phyloP scores from a whole-genome alignment of 2,797 vertebrate genomes.

The Vespertilio murinus region DNA sequence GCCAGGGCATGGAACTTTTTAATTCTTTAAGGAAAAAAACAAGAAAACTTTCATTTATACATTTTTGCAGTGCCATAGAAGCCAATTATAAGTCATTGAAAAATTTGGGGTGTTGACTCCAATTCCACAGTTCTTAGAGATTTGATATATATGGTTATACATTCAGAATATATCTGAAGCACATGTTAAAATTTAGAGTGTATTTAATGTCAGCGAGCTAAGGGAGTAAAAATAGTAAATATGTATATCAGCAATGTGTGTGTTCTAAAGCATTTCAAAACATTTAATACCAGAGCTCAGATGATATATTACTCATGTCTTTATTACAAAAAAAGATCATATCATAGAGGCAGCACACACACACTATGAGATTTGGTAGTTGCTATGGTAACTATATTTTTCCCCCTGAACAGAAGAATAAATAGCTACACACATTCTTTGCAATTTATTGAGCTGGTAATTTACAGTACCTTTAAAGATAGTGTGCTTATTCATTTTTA shows the following conservation, averaged over 20 bases:
- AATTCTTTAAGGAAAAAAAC: slow-evolving; percentile 5
- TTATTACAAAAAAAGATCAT: slow-evolving; percentile 58
- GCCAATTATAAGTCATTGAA: slow-evolving; percentile 2
- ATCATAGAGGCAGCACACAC: slow-evolving; percentile 61
- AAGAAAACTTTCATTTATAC: not conserved
- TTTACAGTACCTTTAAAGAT: slow-evolving; percentile 61
- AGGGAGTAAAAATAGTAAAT: slow-evolving; percentile 45
- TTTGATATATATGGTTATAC: not conserved
- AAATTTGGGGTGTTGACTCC: not conserved
- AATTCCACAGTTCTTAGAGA: not conserved
- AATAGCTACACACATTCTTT: slow-evolving; percentile 74
- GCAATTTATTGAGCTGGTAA: slow-evolving; percentile 76
- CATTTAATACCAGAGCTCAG: slow-evolving; percentile 65
- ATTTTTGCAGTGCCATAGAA: not conserved
- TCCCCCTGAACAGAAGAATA: slow-evolving; percentile 71
- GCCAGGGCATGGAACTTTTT: not conserved
- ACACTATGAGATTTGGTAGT: slow-evolving; percentile 74
- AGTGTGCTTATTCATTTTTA: not conserved
- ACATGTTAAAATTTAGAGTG: slow-evolving; percentile 37
- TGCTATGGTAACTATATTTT: slow-evolving; percentile 79
- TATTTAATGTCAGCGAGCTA: slow-evolving; percentile 35
- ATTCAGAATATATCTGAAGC: slow-evolving; percentile 36
- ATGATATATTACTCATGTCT: slow-evolving; percentile 55
- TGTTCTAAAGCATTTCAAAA: slow-evolving; percentile 69
- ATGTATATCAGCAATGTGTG: not conserved